Evolutionary conservation across 1,140 invertebrate species (phyloP), one percentile per base, ranked within the genome.

Genomic region (Maniola jurtina): DNA sequence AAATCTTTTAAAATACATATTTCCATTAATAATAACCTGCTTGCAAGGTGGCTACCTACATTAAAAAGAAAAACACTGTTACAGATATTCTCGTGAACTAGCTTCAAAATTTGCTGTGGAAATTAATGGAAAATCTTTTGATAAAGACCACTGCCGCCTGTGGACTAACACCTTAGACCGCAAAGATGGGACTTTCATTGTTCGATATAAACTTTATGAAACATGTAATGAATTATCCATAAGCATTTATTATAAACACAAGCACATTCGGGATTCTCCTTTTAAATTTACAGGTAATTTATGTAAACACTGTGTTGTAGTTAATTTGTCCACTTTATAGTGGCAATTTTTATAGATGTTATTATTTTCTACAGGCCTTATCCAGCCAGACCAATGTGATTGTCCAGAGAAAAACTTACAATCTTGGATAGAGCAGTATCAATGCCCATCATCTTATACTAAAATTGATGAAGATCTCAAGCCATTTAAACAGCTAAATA

Each of bases 151-250:
- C 38, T 96, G 96, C 81, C 89, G 93, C 71, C 83, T 96, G 68
- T 95, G 95, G 94, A 90, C 93, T 0, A 95, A 98, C 88, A 92
- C 95, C 57, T 92, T 98, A 36, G 94, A 98, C 80, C 92, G 95
- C 66, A 95, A 95, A 77, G 96, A 98, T 93, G 96, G 96, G 3
- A 94, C 93, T 40, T 96, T 95, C 80, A 96, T 98, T 77, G 93
- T 97, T 5, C 92, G 97, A 58, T 98, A 97, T 80, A 96, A 95
- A 87, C 73, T 96, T 10, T 95, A 94, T 83, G 94, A 96, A 78
- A 93, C 94, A 40, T 97, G 96, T 80, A 86, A 91, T 42, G 92
- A 95, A 81, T 84, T 98, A 14, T 84, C 92, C 68, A 95, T 99
- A 66, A 91, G 90, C 73, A 80, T 98, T 13, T 93, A 92, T 76